Evolutionary conservation across 1,140 invertebrate species (phyloP).

Genomic region (Drosophila navojoa): DNA sequence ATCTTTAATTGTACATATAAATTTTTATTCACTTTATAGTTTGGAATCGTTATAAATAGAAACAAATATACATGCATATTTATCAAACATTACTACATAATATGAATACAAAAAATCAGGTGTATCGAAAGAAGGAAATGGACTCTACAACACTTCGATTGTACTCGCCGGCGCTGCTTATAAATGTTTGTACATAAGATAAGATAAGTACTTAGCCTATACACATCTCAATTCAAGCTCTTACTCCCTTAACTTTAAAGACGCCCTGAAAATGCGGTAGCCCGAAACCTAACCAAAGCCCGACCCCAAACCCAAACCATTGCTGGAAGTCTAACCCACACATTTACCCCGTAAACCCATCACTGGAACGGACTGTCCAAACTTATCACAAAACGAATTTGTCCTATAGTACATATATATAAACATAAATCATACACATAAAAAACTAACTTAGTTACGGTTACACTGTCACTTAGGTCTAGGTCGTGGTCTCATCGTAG

Average conservation of each 20-base stretch:
- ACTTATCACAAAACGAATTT: slow-evolving; percentile 56
- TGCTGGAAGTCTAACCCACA: slow-evolving; percentile 4
- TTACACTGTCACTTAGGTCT: background rate
- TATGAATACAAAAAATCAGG: background rate
- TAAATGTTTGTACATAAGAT: background rate
- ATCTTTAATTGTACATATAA: background rate
- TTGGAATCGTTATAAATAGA: background rate
- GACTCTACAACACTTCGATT: slow-evolving; percentile 8
- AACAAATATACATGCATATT: background rate
- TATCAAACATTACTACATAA: background rate
- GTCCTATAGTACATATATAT: slow-evolving; percentile 19
- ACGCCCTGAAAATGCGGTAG: background rate
- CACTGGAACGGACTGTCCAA: slow-evolving; percentile 58
- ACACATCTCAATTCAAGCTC: slow-evolving; percentile 13
- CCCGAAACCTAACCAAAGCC: background rate
- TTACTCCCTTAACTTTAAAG: slow-evolving; percentile 10
- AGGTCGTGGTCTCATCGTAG: slow-evolving; percentile 73
- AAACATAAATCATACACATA: slow-evolving; percentile 4
- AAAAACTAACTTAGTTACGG: background rate
- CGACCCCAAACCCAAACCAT: background rate
- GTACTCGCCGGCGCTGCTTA: slow-evolving; percentile 7
- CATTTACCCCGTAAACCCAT: slow-evolving; percentile 34
- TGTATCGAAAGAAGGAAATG: background rate
- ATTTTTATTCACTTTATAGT: slow-evolving; percentile 32
- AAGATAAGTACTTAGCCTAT: slow-evolving; percentile 8